Base-by-base conservation (phyloP, 2,797 vertebrate genomes). In the Otus scops region DNA sequence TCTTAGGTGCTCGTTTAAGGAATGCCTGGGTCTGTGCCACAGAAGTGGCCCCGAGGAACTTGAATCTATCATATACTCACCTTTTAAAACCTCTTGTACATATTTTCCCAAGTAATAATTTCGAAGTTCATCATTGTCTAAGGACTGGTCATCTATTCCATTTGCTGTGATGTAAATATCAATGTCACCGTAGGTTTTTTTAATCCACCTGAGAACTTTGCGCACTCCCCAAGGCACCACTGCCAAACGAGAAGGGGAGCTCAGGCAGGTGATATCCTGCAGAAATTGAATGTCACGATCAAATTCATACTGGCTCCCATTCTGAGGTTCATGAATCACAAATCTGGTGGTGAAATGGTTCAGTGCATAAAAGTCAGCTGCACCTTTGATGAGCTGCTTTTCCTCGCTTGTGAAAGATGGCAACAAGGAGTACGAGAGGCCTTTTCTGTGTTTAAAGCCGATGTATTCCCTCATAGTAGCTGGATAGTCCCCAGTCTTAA, bases 291-390 rank as follows among this genome's bases (percentile, higher is more conserved):
- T 98, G 76, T 98, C 98, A 11, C 98, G 97, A 82, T 99, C 98
- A 8, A 94, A 96, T 47, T 97, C 95, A 26, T 97, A 95, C 80
- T 83, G 96, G 95, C 97, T 98, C 60, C 97, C 97, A 1, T 97
- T 97, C 78, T 95, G 97, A 41, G 90, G 88, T 63, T 98, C 95
- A 0, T 98, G 98, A 67, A 98, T 97, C 81, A 99, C 98, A 74
- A 99, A 98, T 65, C 98, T 98, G 3, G 99, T 99, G 57, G 99
- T 99, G 93, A 99, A 99, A 97, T 99, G 99, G 96, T 99, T 99
- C 41, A 99, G 95, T 0, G 99, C 99, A 0, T 98, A 99, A 69
- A 99, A 99, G 97, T 99, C 98, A 71, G 99, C 97, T 0, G 99
- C 95, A 9, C 99, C 99, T 93, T 93, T 98, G 9, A 99, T 65